These are phyloP conservation scores for Glyptemys insculpta DNA, from an alignment of 2,797 vertebrate species.

Conservation along the genomic window DNA sequence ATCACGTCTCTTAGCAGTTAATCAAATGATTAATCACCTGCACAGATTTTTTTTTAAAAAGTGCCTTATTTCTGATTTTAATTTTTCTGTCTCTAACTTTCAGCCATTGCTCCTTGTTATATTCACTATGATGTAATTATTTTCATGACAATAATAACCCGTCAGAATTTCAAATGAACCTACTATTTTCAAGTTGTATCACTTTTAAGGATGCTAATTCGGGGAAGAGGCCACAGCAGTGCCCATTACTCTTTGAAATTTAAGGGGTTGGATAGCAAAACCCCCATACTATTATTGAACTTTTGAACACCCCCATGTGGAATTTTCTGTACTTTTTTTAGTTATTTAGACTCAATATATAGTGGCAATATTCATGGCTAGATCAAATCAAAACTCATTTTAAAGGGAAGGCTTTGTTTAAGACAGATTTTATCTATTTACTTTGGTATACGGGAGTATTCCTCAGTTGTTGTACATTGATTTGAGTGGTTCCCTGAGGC, in stretches of 20 bases:
- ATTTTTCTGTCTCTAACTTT: neutral
- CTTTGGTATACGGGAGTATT: neutral
- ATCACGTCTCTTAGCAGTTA: neutral
- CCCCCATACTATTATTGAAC: neutral
- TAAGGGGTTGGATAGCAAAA: neutral
- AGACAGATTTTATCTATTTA: conserved; percentile 5
- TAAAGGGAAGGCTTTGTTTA: neutral
- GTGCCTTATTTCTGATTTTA: neutral
- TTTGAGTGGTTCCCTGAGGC: neutral
- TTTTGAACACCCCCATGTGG: neutral
- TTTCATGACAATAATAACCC: conserved; percentile 24
- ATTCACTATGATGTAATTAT: neutral
- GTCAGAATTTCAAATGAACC: neutral
- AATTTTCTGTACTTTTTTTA: neutral
- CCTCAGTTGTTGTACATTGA: neutral
- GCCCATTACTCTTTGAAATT: neutral
- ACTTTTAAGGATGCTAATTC: neutral
- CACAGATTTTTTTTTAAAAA: neutral
- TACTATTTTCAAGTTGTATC: neutral
- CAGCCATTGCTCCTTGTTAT: conserved; percentile 3
- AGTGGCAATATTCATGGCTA: neutral
- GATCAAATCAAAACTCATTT: neutral
- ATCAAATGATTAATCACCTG: neutral
- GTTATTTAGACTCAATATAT: neutral
- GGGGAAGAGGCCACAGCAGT: neutral